These are phyloP conservation scores for Psittacus erithacus DNA, from an alignment of 2,113 vertebrate genomes.

Conservation along the genomic window DNA sequence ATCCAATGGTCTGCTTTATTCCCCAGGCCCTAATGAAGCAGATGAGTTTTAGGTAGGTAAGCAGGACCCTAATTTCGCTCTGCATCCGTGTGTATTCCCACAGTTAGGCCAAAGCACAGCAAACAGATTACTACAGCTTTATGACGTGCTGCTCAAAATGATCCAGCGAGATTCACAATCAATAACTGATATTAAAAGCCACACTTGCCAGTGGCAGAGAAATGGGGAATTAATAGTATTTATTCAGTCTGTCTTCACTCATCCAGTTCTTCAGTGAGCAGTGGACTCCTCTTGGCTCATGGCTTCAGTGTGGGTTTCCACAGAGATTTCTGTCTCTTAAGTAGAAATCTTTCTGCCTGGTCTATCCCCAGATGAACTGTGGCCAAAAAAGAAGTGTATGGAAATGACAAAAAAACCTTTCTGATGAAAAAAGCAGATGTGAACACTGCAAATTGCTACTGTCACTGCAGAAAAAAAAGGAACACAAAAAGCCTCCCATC, in stretches of 20 bases:
- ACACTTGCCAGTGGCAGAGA: neutral
- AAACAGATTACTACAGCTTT: neutral
- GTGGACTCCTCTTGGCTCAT: neutral
- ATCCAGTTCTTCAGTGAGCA: neutral
- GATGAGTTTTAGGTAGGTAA: neutral
- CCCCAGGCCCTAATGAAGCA: neutral
- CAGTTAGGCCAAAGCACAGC: neutral
- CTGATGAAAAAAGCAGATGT: neutral
- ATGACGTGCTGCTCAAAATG: neutral
- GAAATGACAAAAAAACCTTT: neutral
- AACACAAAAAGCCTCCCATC: neutral
- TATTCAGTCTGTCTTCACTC: neutral
- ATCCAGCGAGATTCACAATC: neutral
- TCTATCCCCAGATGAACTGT: neutral
- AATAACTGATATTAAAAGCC: constrained; percentile 13
- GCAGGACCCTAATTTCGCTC: neutral
- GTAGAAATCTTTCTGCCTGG: neutral
- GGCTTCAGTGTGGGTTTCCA: neutral
- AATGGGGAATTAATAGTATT: neutral
- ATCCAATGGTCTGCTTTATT: neutral
- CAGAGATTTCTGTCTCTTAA: neutral
- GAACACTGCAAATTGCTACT: neutral
- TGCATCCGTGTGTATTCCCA: accelerated
- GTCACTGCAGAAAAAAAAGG: neutral
- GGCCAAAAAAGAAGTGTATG: neutral